These are phyloP conservation scores for Zaprionus kolodkinae DNA, from an alignment of 1,140 invertebrate genomes.

Conservation along the genomic window DNA sequence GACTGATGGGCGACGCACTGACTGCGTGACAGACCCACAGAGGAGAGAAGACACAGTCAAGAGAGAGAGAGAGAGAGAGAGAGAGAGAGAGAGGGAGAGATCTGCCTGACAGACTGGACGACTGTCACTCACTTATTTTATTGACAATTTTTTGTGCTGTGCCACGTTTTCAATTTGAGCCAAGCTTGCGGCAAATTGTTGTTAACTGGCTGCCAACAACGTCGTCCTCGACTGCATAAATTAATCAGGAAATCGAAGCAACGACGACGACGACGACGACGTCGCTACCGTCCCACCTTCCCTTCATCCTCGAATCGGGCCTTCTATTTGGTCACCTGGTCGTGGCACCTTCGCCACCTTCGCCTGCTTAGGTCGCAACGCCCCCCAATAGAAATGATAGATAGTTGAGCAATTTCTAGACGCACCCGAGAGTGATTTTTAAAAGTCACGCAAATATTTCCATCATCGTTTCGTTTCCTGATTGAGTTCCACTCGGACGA, in stretches of 20 bases:
- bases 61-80: too few species aligned
- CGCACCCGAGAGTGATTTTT: constrained; percentile 37
- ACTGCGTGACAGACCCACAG: constrained; percentile 19
- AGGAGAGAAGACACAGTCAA: neutral
- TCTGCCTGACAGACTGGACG: constrained; percentile 24
- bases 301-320: too few species aligned
- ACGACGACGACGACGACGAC: constrained; percentile 36
- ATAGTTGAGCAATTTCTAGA: constrained; percentile 71
- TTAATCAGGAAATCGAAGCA: constrained; percentile 79
- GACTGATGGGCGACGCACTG: constrained; percentile 39
- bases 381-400: neutral
- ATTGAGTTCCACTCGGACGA: constrained; percentile 57
- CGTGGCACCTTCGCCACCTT: neutral
- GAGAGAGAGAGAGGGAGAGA: too few species aligned
- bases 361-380: neutral
- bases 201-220: constrained; percentile 63
- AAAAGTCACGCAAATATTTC: constrained; percentile 68
- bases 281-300: neutral
- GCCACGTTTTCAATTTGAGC: constrained; percentile 71
- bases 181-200: constrained; percentile 79
- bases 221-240: constrained; percentile 55
- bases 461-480: constrained; percentile 76
- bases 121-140: constrained; percentile 69
- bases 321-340: constrained; percentile 2
- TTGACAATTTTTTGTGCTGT: constrained; percentile 70